Evolutionary conservation across 2,888 invertebrate species (phyloP).

Genomic region (Hartigia nigra): DNA sequence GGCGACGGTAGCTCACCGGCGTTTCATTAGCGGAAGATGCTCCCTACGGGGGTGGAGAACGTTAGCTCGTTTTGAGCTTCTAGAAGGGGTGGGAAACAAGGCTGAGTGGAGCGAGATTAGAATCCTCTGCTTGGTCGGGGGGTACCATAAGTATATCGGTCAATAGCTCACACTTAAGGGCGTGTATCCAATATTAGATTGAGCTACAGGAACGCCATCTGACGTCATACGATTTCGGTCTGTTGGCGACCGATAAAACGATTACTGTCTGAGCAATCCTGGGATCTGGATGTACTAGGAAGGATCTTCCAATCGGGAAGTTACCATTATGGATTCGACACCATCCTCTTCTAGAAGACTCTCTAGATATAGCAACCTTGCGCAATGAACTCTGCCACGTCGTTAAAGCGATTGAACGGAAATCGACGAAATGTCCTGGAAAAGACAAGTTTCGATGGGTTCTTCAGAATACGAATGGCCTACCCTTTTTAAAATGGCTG

Average conservation of each 20-base stretch:
- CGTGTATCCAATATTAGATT: constrained; percentile 36
- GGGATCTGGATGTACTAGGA: background rate
- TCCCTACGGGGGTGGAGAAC: constrained; percentile 52
- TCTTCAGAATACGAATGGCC: background rate
- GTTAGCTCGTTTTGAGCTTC: constrained; percentile 39
- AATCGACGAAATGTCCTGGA: background rate
- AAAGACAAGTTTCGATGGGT: background rate
- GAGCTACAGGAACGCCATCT: background rate
- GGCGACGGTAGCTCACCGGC: constrained; percentile 63
- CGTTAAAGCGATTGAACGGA: background rate
- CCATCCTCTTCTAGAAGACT: background rate
- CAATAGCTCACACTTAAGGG: constrained; percentile 44
- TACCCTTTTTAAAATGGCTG: background rate
- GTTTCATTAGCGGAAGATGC: constrained; percentile 66
- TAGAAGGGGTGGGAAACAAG: constrained; percentile 28
- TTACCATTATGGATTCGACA: background rate
- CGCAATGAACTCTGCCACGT: background rate
- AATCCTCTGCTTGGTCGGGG: constrained; percentile 55
- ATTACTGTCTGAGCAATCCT: background rate
- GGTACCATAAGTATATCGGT: constrained; percentile 42
- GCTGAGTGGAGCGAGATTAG: constrained; percentile 57
- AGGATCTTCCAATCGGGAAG: background rate
- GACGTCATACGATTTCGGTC: background rate
- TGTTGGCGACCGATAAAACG: background rate
- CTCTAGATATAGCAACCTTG: background rate